Evolutionary conservation across 2,113 vertebrate genomes (phyloP), one percentile per base, ranked within the genome.

Genomic region (Sceloporus undulatus): DNA sequence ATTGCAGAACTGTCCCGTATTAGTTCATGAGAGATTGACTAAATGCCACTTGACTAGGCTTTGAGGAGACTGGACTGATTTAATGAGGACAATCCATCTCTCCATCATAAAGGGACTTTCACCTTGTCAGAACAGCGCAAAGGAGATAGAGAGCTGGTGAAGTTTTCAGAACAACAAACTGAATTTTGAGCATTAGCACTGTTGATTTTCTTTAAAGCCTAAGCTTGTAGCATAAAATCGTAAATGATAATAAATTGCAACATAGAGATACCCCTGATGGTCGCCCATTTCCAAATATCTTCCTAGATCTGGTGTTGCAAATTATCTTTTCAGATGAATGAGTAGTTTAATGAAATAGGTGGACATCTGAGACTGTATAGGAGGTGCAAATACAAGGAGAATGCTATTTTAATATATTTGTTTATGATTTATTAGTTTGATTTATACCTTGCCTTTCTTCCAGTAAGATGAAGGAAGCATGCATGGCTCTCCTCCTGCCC

Each of bases 61-160:
- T 88, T 42, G 73, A 84, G 73, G 75, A 84, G 82, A 59, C 54
- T 1, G 52, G 5, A 11, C 10, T 56, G 66, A 84, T 88, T 88
- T 88, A 73, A 73, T 79, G 52, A 84, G 52, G 52, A 27, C 54
- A 54, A 48, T 79, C 77, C 76, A 91, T 52, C 29, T 77, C 9
- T 83, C 88, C 90, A 66, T 89, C 56, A 77, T 89, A 79, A 27
- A 87, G 92, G 27, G 71, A 42, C 85, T 85, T 90, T 91, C 21
- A 84, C 40, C 59, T 81, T 91, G 85, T 54, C 82, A 88, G 89
- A 91, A 11, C 21, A 40, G 2, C 62, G 29, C 48, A 82, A 76
- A 59, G 83, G n/a, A 76, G 68, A 34, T 85, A 78, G 86, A 78
- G 21, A 2, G 48, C n/a, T 42, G 59, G 0, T 27, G 73, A 70